Evolutionary conservation across 1,140 invertebrate genomes (phyloP).

Genomic region (Ips typographus): DNA sequence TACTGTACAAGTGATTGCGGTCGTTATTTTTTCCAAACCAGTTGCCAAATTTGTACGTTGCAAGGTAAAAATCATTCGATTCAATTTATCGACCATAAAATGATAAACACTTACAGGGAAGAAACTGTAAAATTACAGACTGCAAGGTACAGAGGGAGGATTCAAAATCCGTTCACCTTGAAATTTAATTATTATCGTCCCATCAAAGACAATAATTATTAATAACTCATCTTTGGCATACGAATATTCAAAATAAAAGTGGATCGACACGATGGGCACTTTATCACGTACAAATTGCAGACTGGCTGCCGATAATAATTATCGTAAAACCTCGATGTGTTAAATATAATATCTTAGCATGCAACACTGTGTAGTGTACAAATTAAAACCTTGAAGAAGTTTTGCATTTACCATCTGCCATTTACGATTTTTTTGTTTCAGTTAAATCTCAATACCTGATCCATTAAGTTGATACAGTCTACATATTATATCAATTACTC

Average conservation of each 20-base stretch:
- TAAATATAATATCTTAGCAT: neutral
- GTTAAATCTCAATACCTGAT: too few species aligned
- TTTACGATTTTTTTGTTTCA: neutral
- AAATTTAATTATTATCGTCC: neutral
- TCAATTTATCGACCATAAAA: slow-evolving; percentile 9
- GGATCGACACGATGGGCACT: neutral
- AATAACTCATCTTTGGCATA: slow-evolving; percentile 4
- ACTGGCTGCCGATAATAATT: slow-evolving; percentile 3
- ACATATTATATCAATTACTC: too few species aligned
- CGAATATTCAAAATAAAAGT: slow-evolving; percentile 1
- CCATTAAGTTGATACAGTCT: too few species aligned
- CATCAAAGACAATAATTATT: neutral
- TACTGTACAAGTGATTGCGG: neutral
- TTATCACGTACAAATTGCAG: slow-evolving; percentile 4
- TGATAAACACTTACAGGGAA: neutral
- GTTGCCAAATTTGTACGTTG: slow-evolving; percentile 16
- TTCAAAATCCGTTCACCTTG: neutral
- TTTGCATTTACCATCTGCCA: slow-evolving; percentile 5
- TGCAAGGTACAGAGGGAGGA: neutral
- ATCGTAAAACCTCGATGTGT: slow-evolving; percentile 3
- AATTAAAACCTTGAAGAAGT: slow-evolving; percentile 8
- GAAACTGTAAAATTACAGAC: neutral
- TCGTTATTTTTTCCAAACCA: slow-evolving; percentile 6
- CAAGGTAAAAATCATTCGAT: slow-evolving; percentile 9
- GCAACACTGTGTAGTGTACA: neutral